Conservation (phyloP, 1,140 invertebrate species). For the Cylas formicarius region DNA sequence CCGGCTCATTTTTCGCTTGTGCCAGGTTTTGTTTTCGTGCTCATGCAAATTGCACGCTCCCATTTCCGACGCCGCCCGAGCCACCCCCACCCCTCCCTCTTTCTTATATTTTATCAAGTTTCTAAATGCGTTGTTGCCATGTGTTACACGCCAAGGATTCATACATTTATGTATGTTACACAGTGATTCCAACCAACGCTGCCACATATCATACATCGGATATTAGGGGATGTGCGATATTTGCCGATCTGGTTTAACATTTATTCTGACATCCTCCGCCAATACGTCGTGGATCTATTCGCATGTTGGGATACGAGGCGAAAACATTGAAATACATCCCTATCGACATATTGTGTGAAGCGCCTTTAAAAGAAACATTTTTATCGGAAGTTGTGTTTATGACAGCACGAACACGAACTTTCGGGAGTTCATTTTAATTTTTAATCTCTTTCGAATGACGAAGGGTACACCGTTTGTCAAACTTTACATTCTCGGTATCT, state of each 20-base stretch:
- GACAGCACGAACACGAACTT: too few relatives aligned
- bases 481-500: too few relatives aligned
- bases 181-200: conserved; percentile 10
- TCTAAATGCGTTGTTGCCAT: conserved; percentile 15
- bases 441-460: too few relatives aligned
- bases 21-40: too few relatives aligned
- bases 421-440: too few relatives aligned
- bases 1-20: too few relatives aligned
- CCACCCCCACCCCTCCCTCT: conserved; percentile 9
- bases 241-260: conserved; percentile 1
- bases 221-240: conserved; percentile 8
- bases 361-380: conserved; percentile 3
- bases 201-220: conserved; percentile 11
- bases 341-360: conserved; percentile 2
- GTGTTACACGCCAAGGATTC: conserved; percentile 8
- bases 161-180: conserved; percentile 15
- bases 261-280: conserved; percentile 1
- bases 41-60: too few relatives aligned
- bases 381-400: conserved; percentile 4
- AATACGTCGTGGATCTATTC: too few relatives aligned
- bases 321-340: too few relatives aligned
- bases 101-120: conserved; percentile 12
- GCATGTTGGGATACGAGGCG: too few relatives aligned
- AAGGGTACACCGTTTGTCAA: too few relatives aligned
- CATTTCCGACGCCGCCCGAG: too few relatives aligned